Evolutionary conservation across 2,797 vertebrate species (phyloP), one percentile per base, ranked within the genome.

Genomic region (Antrozous pallidus): DNA sequence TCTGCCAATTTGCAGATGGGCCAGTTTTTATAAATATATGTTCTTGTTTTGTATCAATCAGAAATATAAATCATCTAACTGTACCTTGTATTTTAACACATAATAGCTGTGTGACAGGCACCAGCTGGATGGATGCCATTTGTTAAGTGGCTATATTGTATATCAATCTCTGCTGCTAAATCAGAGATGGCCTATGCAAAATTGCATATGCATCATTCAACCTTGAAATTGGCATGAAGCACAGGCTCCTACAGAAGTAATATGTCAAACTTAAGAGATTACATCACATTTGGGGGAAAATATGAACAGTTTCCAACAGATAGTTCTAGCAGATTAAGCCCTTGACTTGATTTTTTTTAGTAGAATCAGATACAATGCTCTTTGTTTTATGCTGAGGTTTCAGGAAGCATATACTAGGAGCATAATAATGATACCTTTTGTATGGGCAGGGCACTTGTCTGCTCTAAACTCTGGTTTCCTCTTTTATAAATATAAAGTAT

Each of bases 91-190:
- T 91, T 83, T 92, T 93, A 94, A 88, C 54, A 94, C 40, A 51
- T 67, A 94, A 56, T 89, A 93, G 20, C 14, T 86, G 17, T 49
- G 28, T 84, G 91, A 93, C 61, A 94, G 61, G 20, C 13, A 83
- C 28, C 75, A 77, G 77, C 71, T 95, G 90, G 58, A 93, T 45
- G 78, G 28, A 63, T 84, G 80, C 67, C 91, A 90, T 73, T 84
- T 80, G 71, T 84, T 94, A 95, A 95, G 61, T 95, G 82, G 28
- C 36, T 95, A 36, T 95, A 61, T 93, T 95, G 5, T 91, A 63
- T 80, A 94, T 90, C 81, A 90, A 24, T 96, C 65, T 92, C n/a
- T 70, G 51, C 74, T 83, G 70, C 61, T 93, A 63, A 95, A 96
- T 87, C 61, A 81, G 47, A 93, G 51, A 65, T 95, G 73, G 31